Base-by-base conservation (phyloP, 1,140 invertebrate species). In the Helicoverpa zea region DNA sequence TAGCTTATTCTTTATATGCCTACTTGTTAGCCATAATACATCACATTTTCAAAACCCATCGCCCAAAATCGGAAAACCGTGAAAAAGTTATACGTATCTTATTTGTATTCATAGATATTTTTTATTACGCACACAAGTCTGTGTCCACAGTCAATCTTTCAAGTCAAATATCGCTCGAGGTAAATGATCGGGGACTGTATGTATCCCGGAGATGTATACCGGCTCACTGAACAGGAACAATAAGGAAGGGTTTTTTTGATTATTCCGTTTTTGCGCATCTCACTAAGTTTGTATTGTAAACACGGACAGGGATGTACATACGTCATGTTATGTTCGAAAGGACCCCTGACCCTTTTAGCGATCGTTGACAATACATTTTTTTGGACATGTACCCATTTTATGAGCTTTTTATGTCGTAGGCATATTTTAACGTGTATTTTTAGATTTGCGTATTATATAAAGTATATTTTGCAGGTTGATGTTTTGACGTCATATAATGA, bases 401-500 rank as follows among this genome's bases (percentile, higher is more conserved):
- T 16, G 35, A 35, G 35, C 63, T 66, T 54, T 72, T 72, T 54
- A 52, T 72, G 18, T 13, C 54, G 18, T 72, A 47, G 35, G 9
- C 18, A 18, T 68, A 49, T 68, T 61, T 61, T 51, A 47, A n/a
- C 12, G 16, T 52, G 14, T 49, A 16, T 23, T n/a, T 47, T 66
- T 47, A 18, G 7, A 35, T n/a, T 49, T 18, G 49, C 18, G 0
- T 66, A n/a, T 64, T 30, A 1, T 23, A 29, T 13, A 29, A 61
- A 13, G 49, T 47, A 5, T 68, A 68, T 18, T 68, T 74, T 76
- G 68, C 80, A 94, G 92, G 93, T 94, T 13, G 94, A 94, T 79
- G 91, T 94, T 75, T 81, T 94, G 68, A 91, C 87, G 77, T 91
- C 91, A n/a, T 92, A 95, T 61, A 93, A 94, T 77, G 92, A 94